phyloP scores from a whole-genome alignment of 2,888 invertebrate genomes.

The Blastobasis adustella region DNA sequence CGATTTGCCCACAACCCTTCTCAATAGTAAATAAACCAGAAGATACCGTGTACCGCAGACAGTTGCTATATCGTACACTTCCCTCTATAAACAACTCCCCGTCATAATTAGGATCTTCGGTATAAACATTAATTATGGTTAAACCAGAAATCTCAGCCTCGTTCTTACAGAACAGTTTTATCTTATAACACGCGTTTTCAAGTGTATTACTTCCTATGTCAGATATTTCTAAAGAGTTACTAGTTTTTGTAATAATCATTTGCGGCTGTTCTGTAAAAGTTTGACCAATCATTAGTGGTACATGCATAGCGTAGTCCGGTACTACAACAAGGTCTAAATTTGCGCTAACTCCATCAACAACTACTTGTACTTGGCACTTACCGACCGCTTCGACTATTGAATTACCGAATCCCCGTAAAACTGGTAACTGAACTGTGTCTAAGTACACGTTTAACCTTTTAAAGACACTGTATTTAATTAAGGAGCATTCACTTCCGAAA shows the following conservation, averaged over 20 bases:
- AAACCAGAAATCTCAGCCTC: neutral
- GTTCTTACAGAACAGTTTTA: slow-evolving; percentile 4
- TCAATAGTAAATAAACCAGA: neutral
- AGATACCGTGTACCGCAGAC: neutral
- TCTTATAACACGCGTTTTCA: neutral
- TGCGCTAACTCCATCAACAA: slow-evolving; percentile 2
- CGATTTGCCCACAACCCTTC: neutral
- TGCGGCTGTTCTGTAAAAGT: slow-evolving; percentile 9
- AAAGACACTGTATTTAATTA: neutral
- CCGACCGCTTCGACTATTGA: slow-evolving; percentile 4
- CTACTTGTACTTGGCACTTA: neutral
- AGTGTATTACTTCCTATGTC: neutral
- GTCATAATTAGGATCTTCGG: neutral
- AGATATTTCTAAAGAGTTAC: slow-evolving; percentile 2
- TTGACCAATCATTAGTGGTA: slow-evolving; percentile 8
- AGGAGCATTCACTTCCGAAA: slow-evolving; percentile 6
- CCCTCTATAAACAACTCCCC: neutral
- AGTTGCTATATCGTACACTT: neutral
- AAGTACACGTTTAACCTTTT: neutral
- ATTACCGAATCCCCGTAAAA: slow-evolving; percentile 8
- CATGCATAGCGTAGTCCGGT: slow-evolving; percentile 5
- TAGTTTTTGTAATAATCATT: slow-evolving; percentile 3
- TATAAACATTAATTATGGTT: neutral
- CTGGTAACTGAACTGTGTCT: neutral
- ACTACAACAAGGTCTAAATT: slow-evolving; percentile 4